Percentiles rank a stretch among this genome's conserved stretches.
Conservation (phyloP, 2,888 invertebrate genomes). For the Lasioglossum vierecki region DNA sequence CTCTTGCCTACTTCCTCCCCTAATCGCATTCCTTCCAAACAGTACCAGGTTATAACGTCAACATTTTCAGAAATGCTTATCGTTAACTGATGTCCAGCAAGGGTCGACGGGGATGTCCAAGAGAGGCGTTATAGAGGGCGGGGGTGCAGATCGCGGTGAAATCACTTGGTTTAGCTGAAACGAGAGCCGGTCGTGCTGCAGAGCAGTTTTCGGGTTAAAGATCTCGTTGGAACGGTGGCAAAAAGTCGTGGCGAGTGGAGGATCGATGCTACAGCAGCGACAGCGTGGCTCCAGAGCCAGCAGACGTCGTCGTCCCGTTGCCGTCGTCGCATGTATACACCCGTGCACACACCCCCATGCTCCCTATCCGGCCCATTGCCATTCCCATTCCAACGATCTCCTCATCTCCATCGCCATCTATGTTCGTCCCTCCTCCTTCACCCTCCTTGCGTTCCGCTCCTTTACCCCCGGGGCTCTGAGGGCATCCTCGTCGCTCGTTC, state of each 20-base stretch:
- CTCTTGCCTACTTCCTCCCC: background rate
- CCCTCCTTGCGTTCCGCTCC: conserved; percentile 49
- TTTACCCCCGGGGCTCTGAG: conserved; percentile 44
- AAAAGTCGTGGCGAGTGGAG: conserved; percentile 77
- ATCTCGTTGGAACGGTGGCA: conserved; percentile 73
- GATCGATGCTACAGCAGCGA: conserved; percentile 78
- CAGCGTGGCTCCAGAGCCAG: conserved; percentile 80
- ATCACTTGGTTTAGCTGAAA: conserved; percentile 56
- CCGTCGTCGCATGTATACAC: conserved; percentile 41
- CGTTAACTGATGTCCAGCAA: background rate
- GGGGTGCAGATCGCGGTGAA: conserved; percentile 29
- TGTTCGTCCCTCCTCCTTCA: conserved; percentile 44
- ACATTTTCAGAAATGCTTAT: background rate
- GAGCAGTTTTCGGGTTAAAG: conserved; percentile 69
- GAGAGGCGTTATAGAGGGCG: background rate
- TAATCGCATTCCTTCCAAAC: background rate
- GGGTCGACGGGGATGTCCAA: background rate
- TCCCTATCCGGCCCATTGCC: conserved; percentile 61
- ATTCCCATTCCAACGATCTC: conserved; percentile 71
- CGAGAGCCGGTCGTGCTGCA: conserved; percentile 54
- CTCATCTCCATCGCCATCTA: conserved; percentile 63
- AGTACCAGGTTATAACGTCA: background rate
- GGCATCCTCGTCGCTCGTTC: conserved; percentile 43
- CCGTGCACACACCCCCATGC: conserved; percentile 48
- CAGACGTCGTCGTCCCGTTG: conserved; percentile 63